Evolutionary conservation across 2,113 vertebrate species (phyloP), one percentile per base, ranked within the genome.

Genomic region (Pandion haliaetus): DNA sequence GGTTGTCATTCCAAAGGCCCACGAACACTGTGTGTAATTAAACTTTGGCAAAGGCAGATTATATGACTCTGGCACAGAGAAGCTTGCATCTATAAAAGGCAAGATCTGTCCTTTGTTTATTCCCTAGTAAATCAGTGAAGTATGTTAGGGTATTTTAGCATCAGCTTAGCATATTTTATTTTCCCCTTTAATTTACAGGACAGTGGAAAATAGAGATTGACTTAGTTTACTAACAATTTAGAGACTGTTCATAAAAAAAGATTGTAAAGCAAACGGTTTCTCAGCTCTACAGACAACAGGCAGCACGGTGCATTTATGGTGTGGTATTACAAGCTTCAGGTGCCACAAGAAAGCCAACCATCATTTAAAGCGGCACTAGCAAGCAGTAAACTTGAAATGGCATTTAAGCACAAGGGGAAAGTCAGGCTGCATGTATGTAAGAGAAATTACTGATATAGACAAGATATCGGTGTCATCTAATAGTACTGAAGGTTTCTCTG

Each of bases 1-100:
- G 67, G 42, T 31, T 86, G 63, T 59, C 77, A 61, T 88, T 96
- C 77, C 62, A 79, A 52, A 84, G 44, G 70, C 52, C 55, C 62
- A 93, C n/a, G 91, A 96, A 91, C 34, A 12, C 21, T 82, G 87
- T 69, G 55, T 88, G 85, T 93, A 86, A 94, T 66, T 83, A 97
- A 92, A 84, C 55, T 93, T 86, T 94, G 91, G 96, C 94, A 93
- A 87, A 90, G 91, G 44, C 89, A 65, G 50, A 81, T 88, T 62
- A 82, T 92, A 92, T 9, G 63, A 88, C 81, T 94, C 89, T 95
- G 95, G 95, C 90, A 86, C 58, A 86, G 78, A 87, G 96, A 93
- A 82, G 74, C 83, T 88, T 95, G 40, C 80, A 44, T 95, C 98
- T 98, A 98, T 98, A 98, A 98, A 98, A 98, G 97, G 98, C 95